These are phyloP conservation scores for Chelon auratus DNA, from an alignment of 2,797 vertebrate genomes.

Conservation along the genomic window DNA sequence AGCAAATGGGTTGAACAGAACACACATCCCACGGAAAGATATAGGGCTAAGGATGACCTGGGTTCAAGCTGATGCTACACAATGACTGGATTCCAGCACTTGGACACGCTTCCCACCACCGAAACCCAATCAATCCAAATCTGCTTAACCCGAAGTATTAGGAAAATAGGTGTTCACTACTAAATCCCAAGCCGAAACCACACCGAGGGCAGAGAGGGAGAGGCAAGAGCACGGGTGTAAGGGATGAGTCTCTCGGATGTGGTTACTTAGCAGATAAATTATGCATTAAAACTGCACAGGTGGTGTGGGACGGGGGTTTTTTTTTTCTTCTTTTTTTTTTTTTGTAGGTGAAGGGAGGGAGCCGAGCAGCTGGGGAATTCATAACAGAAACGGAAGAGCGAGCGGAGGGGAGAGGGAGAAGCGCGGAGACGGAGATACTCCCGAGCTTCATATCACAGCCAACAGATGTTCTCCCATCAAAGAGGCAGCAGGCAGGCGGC, in stretches of 20 bases:
- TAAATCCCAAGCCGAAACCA: slow-evolving; percentile 23
- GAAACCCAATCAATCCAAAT: slow-evolving; percentile 52
- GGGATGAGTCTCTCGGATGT: slow-evolving; percentile 69
- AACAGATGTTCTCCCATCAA: slow-evolving; percentile 84
- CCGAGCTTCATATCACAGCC: slow-evolving; percentile 80
- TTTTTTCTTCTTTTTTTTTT: too few relatives aligned
- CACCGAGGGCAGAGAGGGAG: slow-evolving; percentile 15
- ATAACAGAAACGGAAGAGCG: slow-evolving; percentile 59
- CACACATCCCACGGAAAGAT: neutral
- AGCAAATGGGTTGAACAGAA: neutral
- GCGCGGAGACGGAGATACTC: slow-evolving; percentile 68
- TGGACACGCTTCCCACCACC: slow-evolving; percentile 8
- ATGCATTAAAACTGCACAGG: slow-evolving; percentile 86
- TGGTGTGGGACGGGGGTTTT: slow-evolving; percentile 76
- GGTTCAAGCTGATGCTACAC: slow-evolving; percentile 23
- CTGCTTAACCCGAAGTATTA: slow-evolving; percentile 52
- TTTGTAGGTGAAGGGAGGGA: slow-evolving; percentile 51
- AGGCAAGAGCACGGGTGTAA: slow-evolving; percentile 34
- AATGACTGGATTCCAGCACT: slow-evolving; percentile 14
- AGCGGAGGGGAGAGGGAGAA: slow-evolving; percentile 46
- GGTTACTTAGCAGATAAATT: slow-evolving; percentile 85
- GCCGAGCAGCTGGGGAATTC: slow-evolving; percentile 71
- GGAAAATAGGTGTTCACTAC: slow-evolving; percentile 33
- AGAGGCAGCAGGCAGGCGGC: slow-evolving; percentile 70
- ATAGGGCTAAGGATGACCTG: neutral